phyloP scores from a whole-genome alignment of 1,140 invertebrate species.

The Sitobion miscanthi region DNA sequence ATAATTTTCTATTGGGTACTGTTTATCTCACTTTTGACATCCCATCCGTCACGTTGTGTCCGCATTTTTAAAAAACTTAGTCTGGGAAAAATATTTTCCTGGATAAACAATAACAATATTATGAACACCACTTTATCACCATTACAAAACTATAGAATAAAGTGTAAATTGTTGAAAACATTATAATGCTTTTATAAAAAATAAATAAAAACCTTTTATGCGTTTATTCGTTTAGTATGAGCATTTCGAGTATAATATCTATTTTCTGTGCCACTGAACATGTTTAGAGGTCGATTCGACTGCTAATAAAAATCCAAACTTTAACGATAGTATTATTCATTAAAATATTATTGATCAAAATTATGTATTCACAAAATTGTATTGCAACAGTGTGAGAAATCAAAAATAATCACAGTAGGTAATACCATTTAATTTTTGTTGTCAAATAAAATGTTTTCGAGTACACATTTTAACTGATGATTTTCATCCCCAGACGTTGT shows the following conservation, averaged over 20 bases:
- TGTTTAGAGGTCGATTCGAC: neutral
- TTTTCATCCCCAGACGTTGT: neutral
- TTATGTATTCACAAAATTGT: neutral
- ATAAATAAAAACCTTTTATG: neutral
- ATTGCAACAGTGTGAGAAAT: neutral
- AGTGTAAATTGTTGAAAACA: conserved; percentile 6
- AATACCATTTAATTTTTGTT: neutral
- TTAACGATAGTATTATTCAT: neutral
- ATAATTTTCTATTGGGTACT: conserved; percentile 17
- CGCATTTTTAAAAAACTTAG: neutral
- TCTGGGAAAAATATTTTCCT: neutral
- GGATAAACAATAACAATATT: neutral
- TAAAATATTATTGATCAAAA: neutral
- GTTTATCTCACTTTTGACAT: conserved; percentile 31
- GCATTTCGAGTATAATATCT: neutral
- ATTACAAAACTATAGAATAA: neutral
- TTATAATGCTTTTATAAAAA: conserved; percentile 33
- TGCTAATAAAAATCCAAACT: neutral
- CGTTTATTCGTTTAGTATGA: neutral
- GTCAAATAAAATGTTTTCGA: neutral
- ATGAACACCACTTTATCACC: conserved; percentile 12
- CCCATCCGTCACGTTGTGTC: conserved; percentile 24
- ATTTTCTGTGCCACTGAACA: neutral
- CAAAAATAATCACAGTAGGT: neutral
- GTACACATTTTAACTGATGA: neutral